phyloP scores from a whole-genome alignment of 2,888 invertebrate genomes.

The Pterostichus madidus region DNA sequence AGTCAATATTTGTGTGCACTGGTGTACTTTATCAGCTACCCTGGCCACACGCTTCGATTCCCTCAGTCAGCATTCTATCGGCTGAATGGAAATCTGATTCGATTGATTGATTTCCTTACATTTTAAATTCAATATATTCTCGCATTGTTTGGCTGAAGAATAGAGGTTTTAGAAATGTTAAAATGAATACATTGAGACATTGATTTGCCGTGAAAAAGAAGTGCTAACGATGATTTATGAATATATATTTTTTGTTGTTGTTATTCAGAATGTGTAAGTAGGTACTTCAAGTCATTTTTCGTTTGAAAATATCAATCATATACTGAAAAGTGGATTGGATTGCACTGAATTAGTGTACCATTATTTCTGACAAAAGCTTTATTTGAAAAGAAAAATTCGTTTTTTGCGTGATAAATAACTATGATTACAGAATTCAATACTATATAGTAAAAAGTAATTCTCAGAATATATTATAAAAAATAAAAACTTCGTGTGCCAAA shows the following conservation, averaged over 20 bases:
- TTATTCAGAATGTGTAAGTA: constrained; percentile 38
- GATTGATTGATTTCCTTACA: constrained; percentile 60
- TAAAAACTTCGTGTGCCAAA: no score
- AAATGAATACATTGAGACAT: constrained; percentile 52
- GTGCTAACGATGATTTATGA: constrained; percentile 57
- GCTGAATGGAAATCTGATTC: constrained; percentile 47
- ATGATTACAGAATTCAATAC: constrained; percentile 5
- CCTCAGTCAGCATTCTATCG: constrained; percentile 47
- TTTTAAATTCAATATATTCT: constrained; percentile 59
- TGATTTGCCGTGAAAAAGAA: constrained; percentile 47
- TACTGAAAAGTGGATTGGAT: neutral
- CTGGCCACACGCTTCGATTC: constrained; percentile 43
- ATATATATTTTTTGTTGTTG: constrained; percentile 36
- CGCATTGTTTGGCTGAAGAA: constrained; percentile 52
- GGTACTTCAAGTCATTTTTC: constrained; percentile 29
- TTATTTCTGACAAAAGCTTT: constrained; percentile 35
- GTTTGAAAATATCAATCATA: constrained; percentile 38
- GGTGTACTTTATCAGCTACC: constrained; percentile 10
- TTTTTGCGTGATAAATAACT: constrained; percentile 30
- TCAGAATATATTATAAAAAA: neutral
- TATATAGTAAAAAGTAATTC: neutral
- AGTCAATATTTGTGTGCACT: constrained; percentile 73
- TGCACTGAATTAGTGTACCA: constrained; percentile 27
- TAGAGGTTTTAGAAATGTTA: constrained; percentile 27
- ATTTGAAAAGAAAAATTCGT: constrained; percentile 32